Evolutionary conservation across 2,113 vertebrate genomes (phyloP), one percentile per base, ranked within the genome.

Genomic region (Prolemur simus): DNA sequence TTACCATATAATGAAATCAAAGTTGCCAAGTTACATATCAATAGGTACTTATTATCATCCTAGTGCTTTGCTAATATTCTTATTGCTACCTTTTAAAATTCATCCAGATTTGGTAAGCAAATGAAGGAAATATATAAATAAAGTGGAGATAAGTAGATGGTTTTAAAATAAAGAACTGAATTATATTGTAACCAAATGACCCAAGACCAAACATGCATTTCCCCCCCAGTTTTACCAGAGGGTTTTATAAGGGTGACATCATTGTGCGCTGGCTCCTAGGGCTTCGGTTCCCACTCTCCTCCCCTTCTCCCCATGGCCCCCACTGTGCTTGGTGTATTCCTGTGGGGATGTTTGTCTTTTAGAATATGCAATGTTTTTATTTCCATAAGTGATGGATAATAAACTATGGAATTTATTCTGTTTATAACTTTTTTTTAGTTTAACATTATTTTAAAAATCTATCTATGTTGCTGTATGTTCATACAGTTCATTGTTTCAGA

Each of bases 281-380:
- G 3, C 34, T 90, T 37, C 45, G 49, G 0, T 45, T 12, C 21
- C 47, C 34, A 42, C 27, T 13, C 6, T 69, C 49, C 29, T 66
- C 27, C 11, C 17, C 39, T 66, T 96, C 15, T 37, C 17, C 42
- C 73, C 56, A 10, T 2, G 12, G 23, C 1, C 20, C 5, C 18
- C 32, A 20, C 47, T 71, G 45, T 68, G 13, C 29, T 78, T 74
- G 4, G 14, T 39, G 7, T 73, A 34, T 86, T 78, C 77, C 45
- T 11, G 13, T 78, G 9, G 32, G 63, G 47, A 49, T 58, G 17
- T 56, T 80, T 52, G 32, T 68, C 52, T 14, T 63, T 88, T 63
- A 68, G 74, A 93, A 63, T 60, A 29, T 20, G 11, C 34, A 49
- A 85, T 73, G 18, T 20, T 64, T 96, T 78, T 87, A 74, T 76